Conservation (phyloP, 2,113 vertebrate species). For the Ardeotis arabs region DNA sequence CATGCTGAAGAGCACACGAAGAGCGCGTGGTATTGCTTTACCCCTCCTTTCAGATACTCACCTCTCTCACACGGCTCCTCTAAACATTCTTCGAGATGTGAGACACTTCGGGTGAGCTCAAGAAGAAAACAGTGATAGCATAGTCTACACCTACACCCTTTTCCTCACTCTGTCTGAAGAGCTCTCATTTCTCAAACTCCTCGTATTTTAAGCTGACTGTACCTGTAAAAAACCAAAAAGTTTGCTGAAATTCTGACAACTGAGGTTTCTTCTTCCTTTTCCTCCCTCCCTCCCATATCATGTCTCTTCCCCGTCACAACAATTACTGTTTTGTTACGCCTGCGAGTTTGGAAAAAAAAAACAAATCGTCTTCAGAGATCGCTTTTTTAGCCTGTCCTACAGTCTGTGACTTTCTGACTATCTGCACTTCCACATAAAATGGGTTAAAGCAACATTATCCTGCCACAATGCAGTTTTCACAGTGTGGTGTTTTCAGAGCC, state of each 20-base stretch:
- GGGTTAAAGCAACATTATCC: constrained; percentile 2
- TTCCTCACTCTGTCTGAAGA: background rate
- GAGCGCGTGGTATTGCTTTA: background rate
- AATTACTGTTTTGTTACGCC: background rate
- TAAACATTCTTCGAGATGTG: background rate
- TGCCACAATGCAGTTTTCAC: constrained; percentile 26
- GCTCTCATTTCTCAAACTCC: background rate
- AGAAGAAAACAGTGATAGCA: background rate
- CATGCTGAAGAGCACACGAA: background rate
- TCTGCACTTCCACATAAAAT: background rate
- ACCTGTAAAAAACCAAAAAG: background rate
- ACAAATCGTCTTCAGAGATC: background rate
- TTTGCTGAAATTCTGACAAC: background rate
- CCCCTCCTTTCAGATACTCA: background rate
- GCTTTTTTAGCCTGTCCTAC: background rate
- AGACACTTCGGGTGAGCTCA: background rate
- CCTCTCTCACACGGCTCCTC: background rate
- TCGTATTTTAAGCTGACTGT: background rate
- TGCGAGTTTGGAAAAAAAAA: background rate
- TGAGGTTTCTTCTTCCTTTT: background rate
- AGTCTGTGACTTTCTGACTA: background rate
- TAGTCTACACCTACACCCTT: background rate
- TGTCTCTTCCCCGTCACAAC: background rate
- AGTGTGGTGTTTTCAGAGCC: constrained; percentile 38
- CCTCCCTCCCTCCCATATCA: background rate